phyloP scores from a whole-genome alignment of 2,113 vertebrate genomes.

The Epinephelus lanceolatus region DNA sequence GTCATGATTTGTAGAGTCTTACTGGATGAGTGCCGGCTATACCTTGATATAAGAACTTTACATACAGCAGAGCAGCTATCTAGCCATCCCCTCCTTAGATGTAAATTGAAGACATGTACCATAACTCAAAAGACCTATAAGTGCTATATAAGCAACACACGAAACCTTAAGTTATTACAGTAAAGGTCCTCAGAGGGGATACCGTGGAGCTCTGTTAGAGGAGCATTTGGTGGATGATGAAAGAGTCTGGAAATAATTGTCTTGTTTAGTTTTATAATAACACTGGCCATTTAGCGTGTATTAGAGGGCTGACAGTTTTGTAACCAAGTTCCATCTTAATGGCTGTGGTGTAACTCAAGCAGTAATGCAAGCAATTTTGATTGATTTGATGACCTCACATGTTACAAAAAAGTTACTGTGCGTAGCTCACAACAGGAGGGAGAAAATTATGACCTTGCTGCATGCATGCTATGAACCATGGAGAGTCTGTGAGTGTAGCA shows the following conservation, averaged over 20 bases:
- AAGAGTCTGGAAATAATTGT: slow-evolving; percentile 25
- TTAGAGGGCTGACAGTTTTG: slow-evolving; percentile 32
- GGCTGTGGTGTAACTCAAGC: slow-evolving; percentile 2
- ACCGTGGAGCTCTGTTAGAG: not conserved
- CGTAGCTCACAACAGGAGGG: not conserved
- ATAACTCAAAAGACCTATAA: slow-evolving; percentile 19
- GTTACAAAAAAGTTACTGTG: not conserved
- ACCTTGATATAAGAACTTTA: slow-evolving; percentile 23
- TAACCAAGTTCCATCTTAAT: not conserved
- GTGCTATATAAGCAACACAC: not conserved
- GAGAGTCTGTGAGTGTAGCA: not conserved
- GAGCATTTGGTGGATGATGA: slow-evolving; percentile 16
- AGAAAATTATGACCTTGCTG: not conserved
- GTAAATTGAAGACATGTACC: slow-evolving; percentile 33
- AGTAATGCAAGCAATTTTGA: not conserved
- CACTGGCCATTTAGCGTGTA: slow-evolving; percentile 11
- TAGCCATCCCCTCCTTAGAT: slow-evolving; percentile 27
- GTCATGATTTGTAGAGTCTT: slow-evolving; percentile 58
- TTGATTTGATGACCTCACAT: slow-evolving; percentile 20
- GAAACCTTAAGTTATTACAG: slow-evolving; percentile 10
- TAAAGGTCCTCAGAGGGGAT: slow-evolving; percentile 4
- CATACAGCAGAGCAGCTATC: slow-evolving; percentile 36
- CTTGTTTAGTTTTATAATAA: not conserved
- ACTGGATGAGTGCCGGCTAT: slow-evolving; percentile 8
- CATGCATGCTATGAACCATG: not conserved